Evolutionary conservation across 2,797 vertebrate species (phyloP).

Genomic region (Poeciliopsis infans): DNA sequence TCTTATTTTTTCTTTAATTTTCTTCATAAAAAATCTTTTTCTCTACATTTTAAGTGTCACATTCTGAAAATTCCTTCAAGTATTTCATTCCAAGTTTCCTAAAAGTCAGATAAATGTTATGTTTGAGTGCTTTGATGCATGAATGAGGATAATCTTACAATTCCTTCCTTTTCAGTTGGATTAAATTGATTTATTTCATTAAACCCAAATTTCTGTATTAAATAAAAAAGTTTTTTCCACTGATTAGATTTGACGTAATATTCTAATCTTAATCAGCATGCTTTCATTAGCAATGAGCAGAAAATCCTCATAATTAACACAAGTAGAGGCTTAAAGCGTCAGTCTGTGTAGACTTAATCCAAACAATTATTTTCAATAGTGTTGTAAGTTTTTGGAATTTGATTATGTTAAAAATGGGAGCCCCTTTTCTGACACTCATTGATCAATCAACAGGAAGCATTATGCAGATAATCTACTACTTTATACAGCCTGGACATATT

Average conservation of each 20-base stretch:
- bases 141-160: neutral
- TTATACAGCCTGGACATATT: neutral
- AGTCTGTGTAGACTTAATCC: no score
- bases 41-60: neutral
- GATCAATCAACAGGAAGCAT: neutral
- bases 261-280: no score
- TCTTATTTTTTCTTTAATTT: neutral
- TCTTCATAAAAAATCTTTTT: neutral
- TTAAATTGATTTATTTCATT: neutral
- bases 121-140: neutral
- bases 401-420: neutral
- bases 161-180: neutral
- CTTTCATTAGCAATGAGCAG: no score
- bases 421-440: neutral
- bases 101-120: neutral
- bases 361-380: no score
- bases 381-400: neutral
- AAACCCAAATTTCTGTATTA: no score
- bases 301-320: no score
- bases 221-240: no score
- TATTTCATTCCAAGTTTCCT: neutral
- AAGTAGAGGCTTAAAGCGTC: no score
- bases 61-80: neutral
- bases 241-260: no score
- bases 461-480: neutral